phyloP scores from a whole-genome alignment of 2,113 vertebrate species.

The Aphyosemion australe region DNA sequence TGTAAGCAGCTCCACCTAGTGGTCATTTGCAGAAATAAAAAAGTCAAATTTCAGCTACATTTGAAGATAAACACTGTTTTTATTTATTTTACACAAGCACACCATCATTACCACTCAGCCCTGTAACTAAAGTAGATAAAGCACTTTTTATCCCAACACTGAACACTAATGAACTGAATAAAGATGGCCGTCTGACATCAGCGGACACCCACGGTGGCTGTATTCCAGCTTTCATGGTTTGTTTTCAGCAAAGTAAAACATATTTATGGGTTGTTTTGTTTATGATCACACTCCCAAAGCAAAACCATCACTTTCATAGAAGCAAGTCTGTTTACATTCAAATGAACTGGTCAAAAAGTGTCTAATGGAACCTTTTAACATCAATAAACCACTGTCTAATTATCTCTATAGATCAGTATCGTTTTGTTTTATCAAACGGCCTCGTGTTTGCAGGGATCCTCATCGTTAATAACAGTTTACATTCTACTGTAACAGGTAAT shows the following conservation, averaged over 20 bases:
- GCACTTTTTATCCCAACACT: too few species aligned
- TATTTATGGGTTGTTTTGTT: not conserved
- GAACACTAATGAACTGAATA: too few species aligned
- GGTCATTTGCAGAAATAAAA: not conserved
- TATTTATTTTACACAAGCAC: too few species aligned
- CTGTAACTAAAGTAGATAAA: too few species aligned
- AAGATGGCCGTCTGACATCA: not conserved
- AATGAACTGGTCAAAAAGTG: constrained; percentile 6
- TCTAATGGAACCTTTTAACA: constrained; percentile 17
- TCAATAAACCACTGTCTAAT: constrained; percentile 35
- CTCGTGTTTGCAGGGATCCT: not conserved
- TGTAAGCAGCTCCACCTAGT: not conserved
- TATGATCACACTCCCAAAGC: constrained; percentile 50
- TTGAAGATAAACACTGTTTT: not conserved
- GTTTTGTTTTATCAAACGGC: too few species aligned
- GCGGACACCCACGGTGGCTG: constrained; percentile 5
- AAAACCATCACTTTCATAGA: constrained; percentile 16
- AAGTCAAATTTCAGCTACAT: not conserved
- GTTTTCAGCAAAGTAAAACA: not conserved
- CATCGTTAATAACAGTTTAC: constrained; percentile 14
- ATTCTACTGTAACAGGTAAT: constrained; percentile 54
- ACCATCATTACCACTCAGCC: not conserved
- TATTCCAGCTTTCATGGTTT: constrained; percentile 1
- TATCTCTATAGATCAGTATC: too few species aligned
- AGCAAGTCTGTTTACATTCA: not conserved